These are phyloP conservation scores for Syrista parreyssii DNA, from an alignment of 2,888 invertebrate species.

Conservation along the genomic window DNA sequence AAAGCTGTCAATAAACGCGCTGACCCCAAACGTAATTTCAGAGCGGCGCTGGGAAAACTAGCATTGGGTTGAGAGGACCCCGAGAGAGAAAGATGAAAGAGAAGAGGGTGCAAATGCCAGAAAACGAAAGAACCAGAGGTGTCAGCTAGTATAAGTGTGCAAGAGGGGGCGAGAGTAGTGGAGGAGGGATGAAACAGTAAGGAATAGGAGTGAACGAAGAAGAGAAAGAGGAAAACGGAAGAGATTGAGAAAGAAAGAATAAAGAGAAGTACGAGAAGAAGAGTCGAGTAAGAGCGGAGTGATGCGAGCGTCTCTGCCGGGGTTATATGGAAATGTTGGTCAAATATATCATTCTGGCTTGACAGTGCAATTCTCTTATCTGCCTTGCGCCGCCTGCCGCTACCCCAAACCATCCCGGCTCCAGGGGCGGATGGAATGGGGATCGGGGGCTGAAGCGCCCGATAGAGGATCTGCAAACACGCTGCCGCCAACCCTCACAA, in stretches of 20 bases:
- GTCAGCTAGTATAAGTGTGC: not conserved
- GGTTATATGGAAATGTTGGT: constrained; percentile 85
- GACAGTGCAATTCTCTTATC: constrained; percentile 93
- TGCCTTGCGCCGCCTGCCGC: constrained; percentile 71
- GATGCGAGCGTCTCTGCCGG: constrained; percentile 59
- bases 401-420: constrained; percentile 58
- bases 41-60: constrained; percentile 25
- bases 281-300: constrained; percentile 48
- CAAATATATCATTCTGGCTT: constrained; percentile 91
- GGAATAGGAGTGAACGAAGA: constrained; percentile 18
- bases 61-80: constrained; percentile 6
- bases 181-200: constrained; percentile 14
- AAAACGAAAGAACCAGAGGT: constrained; percentile 18
- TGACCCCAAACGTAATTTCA: constrained; percentile 54
- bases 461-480: constrained; percentile 62
- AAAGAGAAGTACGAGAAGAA: constrained; percentile 28
- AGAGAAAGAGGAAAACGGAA: constrained; percentile 24
- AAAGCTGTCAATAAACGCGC: constrained; percentile 53
- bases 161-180: constrained; percentile 6
- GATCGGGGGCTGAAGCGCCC: constrained; percentile 57
- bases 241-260: constrained; percentile 23
- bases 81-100: constrained; percentile 1
- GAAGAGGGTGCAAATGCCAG: constrained; percentile 15
- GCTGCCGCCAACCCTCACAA: constrained; percentile 34
- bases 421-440: constrained; percentile 44